Evolutionary conservation across 2,888 invertebrate genomes (phyloP).

Genomic region (Acleris holmiana): DNA sequence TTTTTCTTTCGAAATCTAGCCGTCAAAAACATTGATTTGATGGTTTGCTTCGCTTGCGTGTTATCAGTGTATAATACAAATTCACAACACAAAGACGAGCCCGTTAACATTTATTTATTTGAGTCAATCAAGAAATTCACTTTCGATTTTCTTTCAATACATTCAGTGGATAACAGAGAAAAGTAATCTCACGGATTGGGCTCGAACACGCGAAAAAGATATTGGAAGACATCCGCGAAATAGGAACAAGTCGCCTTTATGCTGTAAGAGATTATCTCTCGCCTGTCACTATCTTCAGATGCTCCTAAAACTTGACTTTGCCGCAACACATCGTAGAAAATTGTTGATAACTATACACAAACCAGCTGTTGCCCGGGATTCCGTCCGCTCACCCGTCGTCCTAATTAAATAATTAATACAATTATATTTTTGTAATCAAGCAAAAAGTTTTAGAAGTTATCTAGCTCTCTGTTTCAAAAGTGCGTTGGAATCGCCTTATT

Average conservation of each 20-base stretch:
- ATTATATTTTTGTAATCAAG: no score
- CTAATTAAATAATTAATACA: no score
- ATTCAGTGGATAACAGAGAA: conserved; percentile 58
- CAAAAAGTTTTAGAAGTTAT: no score
- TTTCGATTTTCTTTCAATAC: conserved; percentile 66
- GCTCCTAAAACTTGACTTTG: conserved; percentile 47
- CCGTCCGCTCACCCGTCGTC: no score
- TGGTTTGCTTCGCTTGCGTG: no score
- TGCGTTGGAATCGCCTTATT: no score
- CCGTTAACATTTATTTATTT: conserved; percentile 57
- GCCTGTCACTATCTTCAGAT: conserved; percentile 46
- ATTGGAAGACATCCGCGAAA: conserved; percentile 66
- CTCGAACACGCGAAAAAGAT: conserved; percentile 69
- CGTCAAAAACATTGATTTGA: conserved; percentile 36
- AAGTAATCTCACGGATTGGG: conserved; percentile 68
- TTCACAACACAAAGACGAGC: conserved; percentile 26
- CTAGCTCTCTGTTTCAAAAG: no score
- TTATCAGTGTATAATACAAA: conserved; percentile 3
- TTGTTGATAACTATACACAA: no score
- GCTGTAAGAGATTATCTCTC: conserved; percentile 57
- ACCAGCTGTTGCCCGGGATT: no score
- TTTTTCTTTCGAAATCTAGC: no score
- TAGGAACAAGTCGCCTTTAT: conserved; percentile 61
- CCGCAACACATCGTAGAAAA: conserved; percentile 15
- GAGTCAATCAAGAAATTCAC: conserved; percentile 62